A percentile compares a stretch with the other conserved stretches of the same genome.
Conservation (phyloP, 2,797 vertebrate species). For the Erethizon dorsatum region DNA sequence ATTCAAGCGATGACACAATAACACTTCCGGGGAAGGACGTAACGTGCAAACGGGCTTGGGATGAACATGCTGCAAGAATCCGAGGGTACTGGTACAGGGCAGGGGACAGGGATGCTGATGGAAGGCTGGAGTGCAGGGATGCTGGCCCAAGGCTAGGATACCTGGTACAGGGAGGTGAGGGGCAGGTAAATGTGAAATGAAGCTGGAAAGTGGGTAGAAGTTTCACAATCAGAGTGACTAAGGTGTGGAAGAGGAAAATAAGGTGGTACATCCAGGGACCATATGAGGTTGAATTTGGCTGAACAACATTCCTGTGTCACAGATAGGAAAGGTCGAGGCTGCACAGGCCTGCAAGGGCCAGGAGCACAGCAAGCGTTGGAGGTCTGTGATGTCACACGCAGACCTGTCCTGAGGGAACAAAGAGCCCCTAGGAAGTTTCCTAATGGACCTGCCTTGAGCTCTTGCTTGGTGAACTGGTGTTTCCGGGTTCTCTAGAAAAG, state of each 20-base stretch:
- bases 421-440: not conserved
- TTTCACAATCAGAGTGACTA: not conserved
- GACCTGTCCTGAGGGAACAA: not conserved
- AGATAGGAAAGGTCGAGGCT: not conserved
- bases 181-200: not conserved
- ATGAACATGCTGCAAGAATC: not conserved
- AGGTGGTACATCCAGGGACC: rapidly evolving
- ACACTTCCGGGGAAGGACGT: not conserved
- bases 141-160: not conserved
- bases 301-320: not conserved
- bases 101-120: no score
- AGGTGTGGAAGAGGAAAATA: rapidly evolving
- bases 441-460: not conserved
- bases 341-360: not conserved
- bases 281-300: rapidly evolving
- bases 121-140: not conserved
- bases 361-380: rapidly evolving
- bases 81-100: no score
- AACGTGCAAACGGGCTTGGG: not conserved
- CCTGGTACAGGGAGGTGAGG: not conserved
- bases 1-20: not conserved
- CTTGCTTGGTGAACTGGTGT: no score
- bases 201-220: no score
- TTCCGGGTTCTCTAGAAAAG: not conserved
- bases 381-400: not conserved